Percentiles rank a stretch among this genome's conserved stretches.
These are phyloP conservation scores for Alosa alosa DNA, from an alignment of 2,113 vertebrate genomes.

Conservation along the genomic window DNA sequence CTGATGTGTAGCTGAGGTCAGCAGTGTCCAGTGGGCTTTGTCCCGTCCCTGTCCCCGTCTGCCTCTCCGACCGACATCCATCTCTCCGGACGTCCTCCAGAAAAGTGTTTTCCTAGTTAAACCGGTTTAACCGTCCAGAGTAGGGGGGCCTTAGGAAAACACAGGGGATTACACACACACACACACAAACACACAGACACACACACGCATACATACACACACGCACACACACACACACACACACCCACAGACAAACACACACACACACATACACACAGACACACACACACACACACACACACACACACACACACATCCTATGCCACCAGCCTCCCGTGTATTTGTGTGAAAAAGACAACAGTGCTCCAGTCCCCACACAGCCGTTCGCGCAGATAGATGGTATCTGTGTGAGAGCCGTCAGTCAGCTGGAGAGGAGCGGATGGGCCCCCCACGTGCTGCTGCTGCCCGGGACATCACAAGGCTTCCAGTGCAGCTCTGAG, in stretches of 20 bases:
- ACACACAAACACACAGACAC: not conserved
- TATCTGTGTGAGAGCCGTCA: not conserved
- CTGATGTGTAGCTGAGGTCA: not conserved
- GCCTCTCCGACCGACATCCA: not conserved
- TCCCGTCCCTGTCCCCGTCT: too few relatives aligned
- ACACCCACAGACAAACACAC: not conserved
- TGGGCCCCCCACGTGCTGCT: not conserved
- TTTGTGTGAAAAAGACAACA: not conserved
- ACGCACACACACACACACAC: not conserved
- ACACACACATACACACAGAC: not conserved
- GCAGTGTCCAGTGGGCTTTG: not conserved
- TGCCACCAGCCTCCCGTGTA: not conserved
- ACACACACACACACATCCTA: constrained; percentile 6
- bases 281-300: not conserved
- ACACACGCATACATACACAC: not conserved
- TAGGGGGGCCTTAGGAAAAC: constrained; percentile 3
- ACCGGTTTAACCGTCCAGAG: constrained; percentile 30
- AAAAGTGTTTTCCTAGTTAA: constrained; percentile 39
- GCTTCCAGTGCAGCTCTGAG: not conserved
- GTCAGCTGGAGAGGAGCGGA: not conserved
- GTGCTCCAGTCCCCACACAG: not conserved
- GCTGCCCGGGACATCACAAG: too few relatives aligned
- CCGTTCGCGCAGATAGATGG: constrained; percentile 26
- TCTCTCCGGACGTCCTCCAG: constrained; percentile 35
- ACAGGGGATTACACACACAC: constrained; percentile 33